Percentiles rank a stretch among this genome's conserved stretches.
These are phyloP conservation scores for Bucco capensis DNA, from an alignment of 2,113 vertebrate genomes.

Conservation along the genomic window DNA sequence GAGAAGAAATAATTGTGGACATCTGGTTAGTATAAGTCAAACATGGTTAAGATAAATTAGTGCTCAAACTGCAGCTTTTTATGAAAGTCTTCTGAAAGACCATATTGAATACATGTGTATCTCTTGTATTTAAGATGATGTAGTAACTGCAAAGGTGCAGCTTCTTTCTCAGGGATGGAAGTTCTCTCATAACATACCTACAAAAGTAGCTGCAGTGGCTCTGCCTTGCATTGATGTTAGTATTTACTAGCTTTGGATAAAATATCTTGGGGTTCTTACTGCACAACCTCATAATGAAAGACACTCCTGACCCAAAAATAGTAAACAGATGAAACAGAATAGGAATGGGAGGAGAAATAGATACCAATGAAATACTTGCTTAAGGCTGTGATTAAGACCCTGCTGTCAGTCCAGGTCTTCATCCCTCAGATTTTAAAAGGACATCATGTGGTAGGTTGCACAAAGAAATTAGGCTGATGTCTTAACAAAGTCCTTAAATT, in stretches of 20 bases:
- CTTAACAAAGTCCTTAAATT: not conserved
- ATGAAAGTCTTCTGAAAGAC: not conserved
- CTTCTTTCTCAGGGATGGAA: not conserved
- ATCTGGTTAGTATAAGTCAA: not conserved
- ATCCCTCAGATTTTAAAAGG: not conserved
- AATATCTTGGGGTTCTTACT: not conserved
- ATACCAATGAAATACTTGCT: conserved; percentile 29
- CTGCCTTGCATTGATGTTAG: not conserved
- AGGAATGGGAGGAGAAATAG: not conserved
- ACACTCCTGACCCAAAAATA: not conserved
- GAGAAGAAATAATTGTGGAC: not conserved
- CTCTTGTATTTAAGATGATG: not conserved
- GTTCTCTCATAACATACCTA: not conserved
- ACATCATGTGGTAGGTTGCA: not conserved
- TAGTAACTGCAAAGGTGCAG: not conserved
- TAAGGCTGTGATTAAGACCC: conserved; percentile 52
- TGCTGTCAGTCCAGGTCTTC: conserved; percentile 17
- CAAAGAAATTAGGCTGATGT: not conserved
- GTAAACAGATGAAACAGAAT: not conserved
- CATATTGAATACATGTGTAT: not conserved
- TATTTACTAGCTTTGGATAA: not conserved
- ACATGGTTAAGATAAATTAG: not conserved
- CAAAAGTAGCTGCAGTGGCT: not conserved
- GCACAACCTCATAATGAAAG: not conserved
- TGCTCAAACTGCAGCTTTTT: not conserved